Evolutionary conservation across 2,888 invertebrate species (phyloP).

Genomic region (Xestobium rufovillosum): DNA sequence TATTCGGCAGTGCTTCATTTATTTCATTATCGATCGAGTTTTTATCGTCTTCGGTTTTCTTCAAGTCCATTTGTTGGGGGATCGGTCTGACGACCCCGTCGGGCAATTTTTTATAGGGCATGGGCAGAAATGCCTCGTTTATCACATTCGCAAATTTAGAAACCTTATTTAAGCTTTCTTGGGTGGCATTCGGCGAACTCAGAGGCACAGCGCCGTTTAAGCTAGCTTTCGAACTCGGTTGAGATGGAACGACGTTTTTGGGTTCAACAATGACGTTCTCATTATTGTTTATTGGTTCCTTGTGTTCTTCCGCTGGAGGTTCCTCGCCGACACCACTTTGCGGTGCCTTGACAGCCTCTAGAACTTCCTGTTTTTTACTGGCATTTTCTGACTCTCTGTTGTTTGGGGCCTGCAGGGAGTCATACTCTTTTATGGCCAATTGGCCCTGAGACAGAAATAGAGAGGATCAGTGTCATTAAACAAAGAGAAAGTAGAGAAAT

Average conservation of each 20-base stretch:
- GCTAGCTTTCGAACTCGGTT: constrained; percentile 27
- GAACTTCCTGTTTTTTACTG: too few relatives aligned
- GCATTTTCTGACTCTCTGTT: too few relatives aligned
- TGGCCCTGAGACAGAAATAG: too few relatives aligned
- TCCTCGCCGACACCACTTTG: too few relatives aligned
- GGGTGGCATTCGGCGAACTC: constrained; percentile 31
- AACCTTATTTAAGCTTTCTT: too few relatives aligned
- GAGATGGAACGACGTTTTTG: constrained; percentile 20
- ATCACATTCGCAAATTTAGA: too few relatives aligned
- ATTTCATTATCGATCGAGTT: constrained; percentile 23
- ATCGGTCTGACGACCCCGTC: constrained; percentile 12
- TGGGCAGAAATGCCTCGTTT: too few relatives aligned
- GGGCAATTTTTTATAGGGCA: constrained; percentile 12
- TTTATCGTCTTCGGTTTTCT: constrained; percentile 18
- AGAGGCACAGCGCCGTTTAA: constrained; percentile 34
- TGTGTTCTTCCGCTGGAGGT: constrained; percentile 8
- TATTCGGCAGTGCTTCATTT: constrained; percentile 35
- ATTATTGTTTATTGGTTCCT: constrained; percentile 18
- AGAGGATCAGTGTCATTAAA: too few relatives aligned
- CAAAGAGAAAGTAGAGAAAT: too few relatives aligned
- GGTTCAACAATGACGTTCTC: constrained; percentile 25
- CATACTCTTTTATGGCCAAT: too few relatives aligned
- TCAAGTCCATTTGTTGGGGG: constrained; percentile 15
- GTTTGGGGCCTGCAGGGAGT: too few relatives aligned
- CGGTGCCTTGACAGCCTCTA: too few relatives aligned